Evolutionary conservation across 2,888 invertebrate genomes (phyloP), one percentile per base, ranked within the genome.

Genomic region (Dynastes tityus): DNA sequence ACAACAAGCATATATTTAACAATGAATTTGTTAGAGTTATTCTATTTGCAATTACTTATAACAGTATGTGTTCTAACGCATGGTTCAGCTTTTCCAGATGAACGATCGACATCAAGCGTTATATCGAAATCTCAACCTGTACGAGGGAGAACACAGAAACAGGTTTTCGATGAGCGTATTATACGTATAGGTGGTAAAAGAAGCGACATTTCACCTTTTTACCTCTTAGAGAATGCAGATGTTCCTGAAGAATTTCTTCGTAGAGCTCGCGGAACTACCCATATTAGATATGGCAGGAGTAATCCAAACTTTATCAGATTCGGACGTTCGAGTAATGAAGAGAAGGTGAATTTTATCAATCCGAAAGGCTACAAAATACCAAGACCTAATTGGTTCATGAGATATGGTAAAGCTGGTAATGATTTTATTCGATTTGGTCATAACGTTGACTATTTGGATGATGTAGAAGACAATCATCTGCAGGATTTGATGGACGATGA

Each of bases 371-470:
- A 22, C 5, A 68, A 16, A 49, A 16, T 9, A 6, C n/a, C 5
- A 5, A 45, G 16, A 2, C 40, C 45, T 1, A 45, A 45, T 45
- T 32, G n/a, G 16, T 67, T 67, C 22, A 16, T 67, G 27, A 68
- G 67, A 49, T 49, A 9, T 11, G 49, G 49, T 4, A 45, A 16
- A 27, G 49, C 27, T 9, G 67, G 67, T 2, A 49, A 27, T n/a
- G 49, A 68, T 68, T 68, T 68, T 27, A 68, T 68, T 49, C 67
- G 67, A 27, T 68, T 49, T 37, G 67, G 67, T 9, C 51, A 49
- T 22, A 37, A 37, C 32, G 32, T 5, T 37, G 32, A 37, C 5
- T 37, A 37, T 37, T 5, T 37, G 32, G 32, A 37, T 37, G 32
- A 5, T 37, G 32, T 37, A 5, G 32, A 37, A 37, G 32, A 37